A percentile compares a stretch with the other conserved stretches of the same genome.
phyloP scores from a whole-genome alignment of 2,113 vertebrate species.

The Gallinago undulata region DNA sequence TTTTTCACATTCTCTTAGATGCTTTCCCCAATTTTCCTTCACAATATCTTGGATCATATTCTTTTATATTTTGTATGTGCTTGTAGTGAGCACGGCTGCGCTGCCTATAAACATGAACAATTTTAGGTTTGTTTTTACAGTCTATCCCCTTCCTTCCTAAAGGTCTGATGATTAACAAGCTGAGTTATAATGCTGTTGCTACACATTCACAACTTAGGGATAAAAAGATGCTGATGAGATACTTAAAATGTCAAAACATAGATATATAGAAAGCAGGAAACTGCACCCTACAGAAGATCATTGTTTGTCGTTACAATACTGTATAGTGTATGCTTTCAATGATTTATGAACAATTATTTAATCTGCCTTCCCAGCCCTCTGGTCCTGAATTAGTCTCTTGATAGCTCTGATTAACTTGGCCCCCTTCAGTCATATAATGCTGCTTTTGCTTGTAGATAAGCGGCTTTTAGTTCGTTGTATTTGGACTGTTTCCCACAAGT shows the following conservation, averaged over 20 bases:
- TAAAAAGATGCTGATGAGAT: constrained; percentile 28
- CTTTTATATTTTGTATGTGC: not conserved
- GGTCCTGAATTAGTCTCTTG: constrained; percentile 43
- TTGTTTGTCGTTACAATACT: constrained; percentile 9
- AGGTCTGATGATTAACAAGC: constrained; percentile 5
- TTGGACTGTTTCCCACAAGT: constrained; percentile 74
- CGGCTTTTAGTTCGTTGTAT: constrained; percentile 71
- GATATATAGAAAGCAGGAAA: constrained; percentile 23
- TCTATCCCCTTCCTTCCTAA: constrained; percentile 43
- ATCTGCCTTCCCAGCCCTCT: constrained; percentile 41
- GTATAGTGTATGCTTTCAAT: not conserved
- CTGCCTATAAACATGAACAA: not conserved
- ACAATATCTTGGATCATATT: not conserved
- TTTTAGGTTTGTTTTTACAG: constrained; percentile 33
- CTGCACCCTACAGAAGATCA: constrained; percentile 29
- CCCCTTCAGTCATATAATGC: constrained; percentile 23
- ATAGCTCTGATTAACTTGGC: constrained; percentile 46
- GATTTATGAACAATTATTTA: not conserved
- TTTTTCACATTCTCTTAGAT: not conserved
- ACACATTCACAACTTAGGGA: not conserved
- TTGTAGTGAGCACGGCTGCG: not conserved
- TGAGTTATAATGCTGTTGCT: not conserved
- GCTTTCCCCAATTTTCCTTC: not conserved
- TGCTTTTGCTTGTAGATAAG: constrained; percentile 57
- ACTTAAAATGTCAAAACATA: constrained; percentile 51